Percentiles rank a stretch among this genome's conserved stretches.
These are phyloP conservation scores for Remorina albescens DNA, from an alignment of 2,797 vertebrate genomes.

Conservation along the genomic window DNA sequence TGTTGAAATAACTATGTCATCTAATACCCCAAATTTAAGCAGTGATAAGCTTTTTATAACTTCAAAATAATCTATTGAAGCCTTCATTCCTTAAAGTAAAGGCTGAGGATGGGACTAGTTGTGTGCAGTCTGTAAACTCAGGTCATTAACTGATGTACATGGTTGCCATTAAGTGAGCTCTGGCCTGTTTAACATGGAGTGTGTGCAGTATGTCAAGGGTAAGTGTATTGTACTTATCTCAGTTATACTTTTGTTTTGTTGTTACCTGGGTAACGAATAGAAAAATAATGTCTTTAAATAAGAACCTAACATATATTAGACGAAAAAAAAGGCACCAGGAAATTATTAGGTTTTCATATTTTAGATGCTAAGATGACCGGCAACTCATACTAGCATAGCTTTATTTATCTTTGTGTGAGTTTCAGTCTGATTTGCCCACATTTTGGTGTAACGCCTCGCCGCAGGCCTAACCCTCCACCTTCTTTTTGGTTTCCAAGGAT, in stretches of 20 bases:
- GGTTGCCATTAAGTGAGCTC: not conserved
- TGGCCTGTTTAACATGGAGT: conserved; percentile 13
- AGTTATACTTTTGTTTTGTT: not conserved
- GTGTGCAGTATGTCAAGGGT: not conserved
- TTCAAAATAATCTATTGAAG: not conserved
- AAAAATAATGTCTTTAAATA: not conserved
- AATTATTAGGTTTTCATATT: not conserved
- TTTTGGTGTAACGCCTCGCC: not conserved
- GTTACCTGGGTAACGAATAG: not conserved
- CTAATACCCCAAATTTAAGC: not conserved
- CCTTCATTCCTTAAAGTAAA: not conserved
- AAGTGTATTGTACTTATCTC: not conserved
- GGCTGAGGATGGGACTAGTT: not conserved
- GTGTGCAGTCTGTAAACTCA: not conserved
- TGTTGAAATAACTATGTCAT: not conserved
- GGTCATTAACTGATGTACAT: not conserved
- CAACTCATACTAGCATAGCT: not conserved
- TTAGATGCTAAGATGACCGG: not conserved
- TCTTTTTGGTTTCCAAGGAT: not conserved
- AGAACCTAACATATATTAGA: not conserved
- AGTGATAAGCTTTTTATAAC: not conserved
- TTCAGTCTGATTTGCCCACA: not conserved
- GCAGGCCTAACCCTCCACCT: not conserved
- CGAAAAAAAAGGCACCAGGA: not conserved
- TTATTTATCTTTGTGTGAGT: not conserved